Evolutionary conservation across 2,797 vertebrate species (phyloP).

Genomic region (Hozukius guyotensis): DNA sequence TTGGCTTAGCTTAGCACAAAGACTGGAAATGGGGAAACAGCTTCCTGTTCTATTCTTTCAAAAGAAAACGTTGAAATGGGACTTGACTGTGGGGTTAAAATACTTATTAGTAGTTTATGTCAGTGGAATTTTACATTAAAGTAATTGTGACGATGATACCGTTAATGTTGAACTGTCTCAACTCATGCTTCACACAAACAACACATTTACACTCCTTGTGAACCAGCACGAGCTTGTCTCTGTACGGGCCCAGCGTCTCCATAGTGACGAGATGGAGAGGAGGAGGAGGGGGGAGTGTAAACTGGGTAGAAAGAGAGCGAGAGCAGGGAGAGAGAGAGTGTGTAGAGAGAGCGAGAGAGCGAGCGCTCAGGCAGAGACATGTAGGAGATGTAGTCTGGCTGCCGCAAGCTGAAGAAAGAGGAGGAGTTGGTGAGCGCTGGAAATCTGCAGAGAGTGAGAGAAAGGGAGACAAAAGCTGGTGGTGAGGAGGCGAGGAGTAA

Average conservation of each 20-base stretch:
- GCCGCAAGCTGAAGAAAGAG: constrained; percentile 78
- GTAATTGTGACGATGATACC: neutral
- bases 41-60: neutral
- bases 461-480: constrained; percentile 66
- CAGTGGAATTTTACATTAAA: neutral
- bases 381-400: constrained; percentile 80
- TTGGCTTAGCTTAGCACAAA: neutral
- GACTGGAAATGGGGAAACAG: neutral
- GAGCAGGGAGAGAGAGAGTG: constrained; percentile 2
- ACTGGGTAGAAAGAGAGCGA: constrained; percentile 44
- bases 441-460: constrained; percentile 73
- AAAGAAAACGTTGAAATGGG: neutral
- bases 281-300: constrained; percentile 34
- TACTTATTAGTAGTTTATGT: neutral
- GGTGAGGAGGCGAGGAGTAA: constrained; percentile 63
- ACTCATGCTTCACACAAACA: constrained; percentile 35
- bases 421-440: constrained; percentile 73
- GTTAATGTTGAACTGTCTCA: constrained; percentile 6
- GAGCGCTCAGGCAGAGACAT: constrained; percentile 80
- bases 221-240: constrained; percentile 66
- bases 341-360: constrained; percentile 37
- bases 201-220: constrained; percentile 29
- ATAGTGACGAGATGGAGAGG: constrained; percentile 74
- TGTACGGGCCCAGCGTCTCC: constrained; percentile 68
- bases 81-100: neutral